Conservation (phyloP, 2,113 vertebrate genomes). For the Baryphthengus martii region DNA sequence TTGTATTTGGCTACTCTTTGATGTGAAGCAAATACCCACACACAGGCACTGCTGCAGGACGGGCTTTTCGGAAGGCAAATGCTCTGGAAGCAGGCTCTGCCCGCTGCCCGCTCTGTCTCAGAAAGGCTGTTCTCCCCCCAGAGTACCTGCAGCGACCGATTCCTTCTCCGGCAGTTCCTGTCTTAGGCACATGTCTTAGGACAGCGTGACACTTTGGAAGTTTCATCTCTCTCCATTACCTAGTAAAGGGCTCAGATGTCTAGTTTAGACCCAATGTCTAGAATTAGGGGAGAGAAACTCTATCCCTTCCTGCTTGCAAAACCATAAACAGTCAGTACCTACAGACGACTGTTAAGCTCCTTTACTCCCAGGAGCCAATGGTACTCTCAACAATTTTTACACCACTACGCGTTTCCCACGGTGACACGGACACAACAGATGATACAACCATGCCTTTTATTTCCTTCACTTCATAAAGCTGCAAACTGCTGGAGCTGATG, state of each 20-base stretch:
- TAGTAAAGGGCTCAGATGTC: not conserved
- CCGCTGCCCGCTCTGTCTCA: not conserved
- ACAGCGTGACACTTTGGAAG: not conserved
- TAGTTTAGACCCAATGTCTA: not conserved
- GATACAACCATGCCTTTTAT: not conserved
- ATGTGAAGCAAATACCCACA: not conserved
- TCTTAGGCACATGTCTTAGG: not conserved
- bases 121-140: not conserved
- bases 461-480: not conserved
- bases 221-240: not conserved
- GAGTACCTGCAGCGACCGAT: rapidly evolving
- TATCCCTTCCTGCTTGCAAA: not conserved
- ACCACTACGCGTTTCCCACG: not conserved
- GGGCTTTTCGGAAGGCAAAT: not conserved
- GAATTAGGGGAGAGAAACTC: not conserved
- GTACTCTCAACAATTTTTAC: not conserved
- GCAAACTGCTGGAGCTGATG: not conserved
- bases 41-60: not conserved
- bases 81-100: not conserved
- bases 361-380: not conserved
- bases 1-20: rapidly evolving
- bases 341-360: too few species aligned
- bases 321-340: not conserved
- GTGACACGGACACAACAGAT: not conserved
- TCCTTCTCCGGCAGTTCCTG: not conserved